phyloP scores from a whole-genome alignment of 2,888 invertebrate species.

The Thyatira batis region DNA sequence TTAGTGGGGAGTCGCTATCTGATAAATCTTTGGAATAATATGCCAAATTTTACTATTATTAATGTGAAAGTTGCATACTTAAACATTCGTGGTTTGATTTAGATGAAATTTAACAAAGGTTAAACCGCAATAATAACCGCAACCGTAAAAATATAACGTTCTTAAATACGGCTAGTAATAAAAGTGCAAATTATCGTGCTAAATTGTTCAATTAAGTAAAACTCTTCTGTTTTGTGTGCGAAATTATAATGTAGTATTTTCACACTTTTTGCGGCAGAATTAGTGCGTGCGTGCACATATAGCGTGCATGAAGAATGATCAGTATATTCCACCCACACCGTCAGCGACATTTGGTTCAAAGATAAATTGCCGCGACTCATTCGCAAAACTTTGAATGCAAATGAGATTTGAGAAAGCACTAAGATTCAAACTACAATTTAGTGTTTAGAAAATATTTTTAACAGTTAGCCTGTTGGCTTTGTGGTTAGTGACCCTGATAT shows the following conservation, averaged over 20 bases:
- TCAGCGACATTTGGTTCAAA: neutral
- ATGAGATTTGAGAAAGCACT: neutral
- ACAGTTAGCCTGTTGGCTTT: neutral
- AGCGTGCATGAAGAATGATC: neutral
- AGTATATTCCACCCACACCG: neutral
- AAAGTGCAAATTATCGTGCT: neutral
- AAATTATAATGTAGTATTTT: neutral
- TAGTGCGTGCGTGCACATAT: neutral
- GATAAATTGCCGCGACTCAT: neutral
- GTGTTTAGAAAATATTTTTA: neutral
- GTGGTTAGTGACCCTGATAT: no score
- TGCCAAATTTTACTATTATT: no score
- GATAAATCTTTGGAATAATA: no score
- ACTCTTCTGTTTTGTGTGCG: neutral
- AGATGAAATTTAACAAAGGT: no score
- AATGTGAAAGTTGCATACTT: no score
- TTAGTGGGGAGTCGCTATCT: no score
- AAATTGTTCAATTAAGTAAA: neutral
- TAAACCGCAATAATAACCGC: no score
- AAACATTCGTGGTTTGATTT: no score
- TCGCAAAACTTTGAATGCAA: neutral
- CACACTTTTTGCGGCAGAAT: neutral
- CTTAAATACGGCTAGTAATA: no score
- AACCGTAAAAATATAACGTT: neutral
- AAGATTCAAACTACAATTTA: neutral